These are phyloP conservation scores for Tetramorium bicarinatum DNA, from an alignment of 2,888 invertebrate genomes.

Conservation along the genomic window DNA sequence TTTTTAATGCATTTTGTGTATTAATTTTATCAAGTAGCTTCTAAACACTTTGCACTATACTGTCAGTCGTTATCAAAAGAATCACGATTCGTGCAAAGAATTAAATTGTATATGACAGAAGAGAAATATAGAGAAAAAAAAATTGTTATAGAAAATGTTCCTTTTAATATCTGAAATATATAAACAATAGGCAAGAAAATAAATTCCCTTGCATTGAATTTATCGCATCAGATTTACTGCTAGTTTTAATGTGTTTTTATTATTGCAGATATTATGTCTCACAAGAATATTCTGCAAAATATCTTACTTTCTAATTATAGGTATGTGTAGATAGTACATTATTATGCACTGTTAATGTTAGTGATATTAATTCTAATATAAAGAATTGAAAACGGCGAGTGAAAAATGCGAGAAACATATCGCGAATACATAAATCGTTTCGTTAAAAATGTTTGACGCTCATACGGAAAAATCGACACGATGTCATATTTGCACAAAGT, in stretches of 20 bases:
- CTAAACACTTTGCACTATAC: too few relatives aligned
- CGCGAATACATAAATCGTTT: background rate
- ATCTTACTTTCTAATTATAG: background rate
- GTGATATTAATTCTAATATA: constrained; percentile 4
- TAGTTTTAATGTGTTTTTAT: background rate
- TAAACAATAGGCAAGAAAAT: background rate
- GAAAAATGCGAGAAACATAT: background rate
- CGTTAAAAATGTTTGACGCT: constrained; percentile 17
- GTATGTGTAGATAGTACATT: background rate
- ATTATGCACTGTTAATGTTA: background rate
- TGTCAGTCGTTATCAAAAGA: background rate
- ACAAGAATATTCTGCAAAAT: background rate
- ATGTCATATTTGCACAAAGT: constrained; percentile 41
- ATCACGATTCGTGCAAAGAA: constrained; percentile 3
- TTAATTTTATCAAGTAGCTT: background rate
- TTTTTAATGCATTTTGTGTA: background rate
- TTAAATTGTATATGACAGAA: background rate
- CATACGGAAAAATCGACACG: constrained; percentile 1
- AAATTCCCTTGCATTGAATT: background rate
- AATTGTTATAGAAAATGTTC: background rate
- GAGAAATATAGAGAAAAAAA: background rate
- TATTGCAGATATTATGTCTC: background rate
- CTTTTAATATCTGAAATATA: background rate
- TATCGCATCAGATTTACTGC: background rate
- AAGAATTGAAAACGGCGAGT: background rate